Evolutionary conservation across 2,888 invertebrate species (phyloP).

Genomic region (Agrochola litura): DNA sequence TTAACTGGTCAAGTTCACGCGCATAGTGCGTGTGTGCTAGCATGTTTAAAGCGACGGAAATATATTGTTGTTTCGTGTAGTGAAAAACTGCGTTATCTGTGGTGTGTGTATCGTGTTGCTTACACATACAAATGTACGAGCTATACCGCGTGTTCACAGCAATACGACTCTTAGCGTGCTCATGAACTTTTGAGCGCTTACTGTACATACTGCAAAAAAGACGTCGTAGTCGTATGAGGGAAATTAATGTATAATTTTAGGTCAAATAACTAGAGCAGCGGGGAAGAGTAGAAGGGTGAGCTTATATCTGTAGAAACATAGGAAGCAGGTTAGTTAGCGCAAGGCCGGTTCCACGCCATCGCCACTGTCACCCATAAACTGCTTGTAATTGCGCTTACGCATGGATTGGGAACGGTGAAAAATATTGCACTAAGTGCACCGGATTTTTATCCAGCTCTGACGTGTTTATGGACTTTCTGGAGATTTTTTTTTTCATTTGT

Average conservation of each 20-base stretch:
- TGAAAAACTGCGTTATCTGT: too few relatives aligned
- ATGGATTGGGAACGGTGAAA: conserved; percentile 73
- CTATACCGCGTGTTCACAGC: too few relatives aligned
- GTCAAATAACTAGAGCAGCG: conserved; percentile 63
- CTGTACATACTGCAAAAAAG: conserved; percentile 29
- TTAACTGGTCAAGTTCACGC: too few relatives aligned
- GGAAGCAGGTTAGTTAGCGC: conserved; percentile 70
- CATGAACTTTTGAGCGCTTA: too few relatives aligned
- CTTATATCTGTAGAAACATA: conserved; percentile 54
- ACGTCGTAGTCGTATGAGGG: not conserved
- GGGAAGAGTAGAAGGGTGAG: conserved; percentile 64
- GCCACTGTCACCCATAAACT: conserved; percentile 69
- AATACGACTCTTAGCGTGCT: too few relatives aligned
- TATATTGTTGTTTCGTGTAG: too few relatives aligned
- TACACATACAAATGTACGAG: too few relatives aligned
- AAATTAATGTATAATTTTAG: conserved; percentile 51
- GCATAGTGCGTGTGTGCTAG: too few relatives aligned
- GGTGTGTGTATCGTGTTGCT: too few relatives aligned
- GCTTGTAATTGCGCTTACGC: conserved; percentile 65
- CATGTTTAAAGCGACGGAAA: too few relatives aligned
- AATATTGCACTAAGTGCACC: conserved; percentile 62
- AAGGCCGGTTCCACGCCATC: conserved; percentile 68
- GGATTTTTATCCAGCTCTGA: conserved; percentile 30
- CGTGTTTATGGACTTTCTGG: conserved; percentile 15
- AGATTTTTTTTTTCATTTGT: conserved; percentile 7